Base-by-base conservation (phyloP, 2,113 vertebrate species). In the Toxotes chatareus region DNA sequence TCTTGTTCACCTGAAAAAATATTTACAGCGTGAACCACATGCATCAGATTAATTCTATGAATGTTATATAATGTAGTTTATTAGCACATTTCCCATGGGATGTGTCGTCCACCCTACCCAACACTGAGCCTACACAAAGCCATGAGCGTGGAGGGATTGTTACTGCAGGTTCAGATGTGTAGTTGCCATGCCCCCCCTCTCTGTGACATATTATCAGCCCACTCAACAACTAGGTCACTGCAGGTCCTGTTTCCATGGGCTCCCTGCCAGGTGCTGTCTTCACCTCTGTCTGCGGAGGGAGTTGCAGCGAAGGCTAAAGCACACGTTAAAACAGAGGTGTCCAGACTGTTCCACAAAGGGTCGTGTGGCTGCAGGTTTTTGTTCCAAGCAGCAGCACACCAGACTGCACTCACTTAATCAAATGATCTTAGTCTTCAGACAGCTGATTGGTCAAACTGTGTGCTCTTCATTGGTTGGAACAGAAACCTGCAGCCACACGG, bases 211-310 rank as follows among this genome's bases (percentile, higher is more conserved):
- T 86, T 85, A 86, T 89, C 83, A 69, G 53, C 55, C 68, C 66
- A 38, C 68, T 67, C 68, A 65, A 81, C 79, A 91, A 81, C 72
- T 86, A 82, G 90, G 88, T 91, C 92, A 91, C 65, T 44, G 88
- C 73, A 81, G 87, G 91, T 92, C 82, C 68, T 11, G 69, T 91
- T 91, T 83, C 83, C 79, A 59, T 78, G 55, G 16, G 44, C 46
- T 60, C 79, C 42, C 69, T 83, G 69, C 66, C 51, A 76, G 70
- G 51, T 71, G 40, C 51, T 68, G 34, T 65, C 72, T 64, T 44
- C 23, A 21, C 56, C 72, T 59, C 59, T 67, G 53, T 73, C n/a
- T 42, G 23, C 60, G 32, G 38, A 42, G 59, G 46, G 5, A 76
- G 38, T 17, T 46, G 10, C 38, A 59, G 36, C 49, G 34, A 4